phyloP scores from a whole-genome alignment of 2,888 invertebrate genomes.

The Ectemnius lituratus region DNA sequence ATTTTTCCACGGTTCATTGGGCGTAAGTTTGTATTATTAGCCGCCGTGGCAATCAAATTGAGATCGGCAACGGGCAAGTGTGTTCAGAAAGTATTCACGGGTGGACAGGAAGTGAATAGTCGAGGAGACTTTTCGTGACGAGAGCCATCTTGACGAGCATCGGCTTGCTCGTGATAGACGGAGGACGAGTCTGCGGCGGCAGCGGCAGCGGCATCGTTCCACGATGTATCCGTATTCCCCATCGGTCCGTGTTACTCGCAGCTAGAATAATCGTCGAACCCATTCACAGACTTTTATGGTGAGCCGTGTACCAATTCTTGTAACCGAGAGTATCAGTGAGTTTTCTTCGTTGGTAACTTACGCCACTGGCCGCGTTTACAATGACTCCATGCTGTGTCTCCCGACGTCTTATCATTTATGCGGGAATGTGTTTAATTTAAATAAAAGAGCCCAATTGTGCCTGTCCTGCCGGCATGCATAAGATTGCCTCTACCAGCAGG shows the following conservation, averaged over 20 bases:
- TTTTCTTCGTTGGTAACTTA: conserved; percentile 59
- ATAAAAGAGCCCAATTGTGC: conserved; percentile 27
- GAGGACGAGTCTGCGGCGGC: conserved; percentile 50
- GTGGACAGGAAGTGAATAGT: conserved; percentile 61
- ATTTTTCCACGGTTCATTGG: conserved; percentile 45
- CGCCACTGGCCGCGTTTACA: conserved; percentile 66
- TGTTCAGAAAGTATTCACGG: conserved; percentile 63
- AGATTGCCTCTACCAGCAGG: conserved; percentile 5
- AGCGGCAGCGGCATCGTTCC: conserved; percentile 59
- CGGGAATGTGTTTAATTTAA: conserved; percentile 63
- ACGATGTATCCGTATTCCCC: conserved; percentile 46
- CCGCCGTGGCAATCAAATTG: conserved; percentile 28
- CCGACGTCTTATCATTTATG: conserved; percentile 56
- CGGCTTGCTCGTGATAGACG: conserved; percentile 64
- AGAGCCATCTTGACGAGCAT: conserved; percentile 71
- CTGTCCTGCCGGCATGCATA: neutral
- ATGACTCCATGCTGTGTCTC: conserved; percentile 54
- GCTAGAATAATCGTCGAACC: conserved; percentile 29
- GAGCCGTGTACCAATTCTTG: conserved; percentile 33
- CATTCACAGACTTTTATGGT: conserved; percentile 33
- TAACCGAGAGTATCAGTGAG: conserved; percentile 43
- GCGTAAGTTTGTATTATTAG: conserved; percentile 53
- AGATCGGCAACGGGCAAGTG: conserved; percentile 53
- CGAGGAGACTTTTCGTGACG: conserved; percentile 51
- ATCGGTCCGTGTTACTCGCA: conserved; percentile 25